Conservation (phyloP, 1,140 invertebrate species). For the Propsilocerus akamusi region DNA sequence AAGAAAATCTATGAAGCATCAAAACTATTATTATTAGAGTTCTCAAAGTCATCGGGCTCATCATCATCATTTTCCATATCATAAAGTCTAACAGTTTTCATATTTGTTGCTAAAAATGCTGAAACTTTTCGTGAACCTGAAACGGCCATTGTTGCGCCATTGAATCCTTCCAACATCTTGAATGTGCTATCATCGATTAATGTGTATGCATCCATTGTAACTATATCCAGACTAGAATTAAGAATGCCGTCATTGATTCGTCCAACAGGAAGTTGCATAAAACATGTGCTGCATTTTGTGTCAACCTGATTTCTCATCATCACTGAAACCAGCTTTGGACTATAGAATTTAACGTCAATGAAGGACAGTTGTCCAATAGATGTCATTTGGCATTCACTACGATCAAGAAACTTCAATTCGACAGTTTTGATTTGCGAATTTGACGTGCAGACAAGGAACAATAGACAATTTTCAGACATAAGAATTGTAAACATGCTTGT, state of each 20-base stretch:
- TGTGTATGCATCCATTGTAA: constrained; percentile 27
- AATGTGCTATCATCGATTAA: constrained; percentile 27
- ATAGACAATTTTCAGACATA: constrained; percentile 13
- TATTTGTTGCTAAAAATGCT: constrained; percentile 61
- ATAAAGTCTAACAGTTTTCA: constrained; percentile 63
- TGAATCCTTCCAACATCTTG: constrained; percentile 52
- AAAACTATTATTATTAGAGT: constrained; percentile 23
- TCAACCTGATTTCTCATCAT: constrained; percentile 37
- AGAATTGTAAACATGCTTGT: constrained; percentile 16
- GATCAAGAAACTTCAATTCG: constrained; percentile 9
- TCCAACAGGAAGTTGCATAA: constrained; percentile 44
- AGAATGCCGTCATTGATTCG: constrained; percentile 23
- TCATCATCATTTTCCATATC: constrained; percentile 88
- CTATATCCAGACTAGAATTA: constrained; percentile 28
- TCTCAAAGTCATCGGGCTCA: constrained; percentile 62
- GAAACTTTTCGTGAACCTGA: constrained; percentile 71
- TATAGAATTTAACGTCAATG: constrained; percentile 65
- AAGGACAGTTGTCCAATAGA: constrained; percentile 17
- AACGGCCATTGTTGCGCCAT: constrained; percentile 53
- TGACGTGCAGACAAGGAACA: constrained; percentile 16
- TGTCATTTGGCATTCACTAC: not conserved
- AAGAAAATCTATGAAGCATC: no score
- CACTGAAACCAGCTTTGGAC: constrained; percentile 53
- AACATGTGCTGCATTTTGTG: constrained; percentile 30
- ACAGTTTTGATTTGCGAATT: not conserved